Base-by-base conservation (phyloP, 2,888 invertebrate species). In the Cetonia aurata region DNA sequence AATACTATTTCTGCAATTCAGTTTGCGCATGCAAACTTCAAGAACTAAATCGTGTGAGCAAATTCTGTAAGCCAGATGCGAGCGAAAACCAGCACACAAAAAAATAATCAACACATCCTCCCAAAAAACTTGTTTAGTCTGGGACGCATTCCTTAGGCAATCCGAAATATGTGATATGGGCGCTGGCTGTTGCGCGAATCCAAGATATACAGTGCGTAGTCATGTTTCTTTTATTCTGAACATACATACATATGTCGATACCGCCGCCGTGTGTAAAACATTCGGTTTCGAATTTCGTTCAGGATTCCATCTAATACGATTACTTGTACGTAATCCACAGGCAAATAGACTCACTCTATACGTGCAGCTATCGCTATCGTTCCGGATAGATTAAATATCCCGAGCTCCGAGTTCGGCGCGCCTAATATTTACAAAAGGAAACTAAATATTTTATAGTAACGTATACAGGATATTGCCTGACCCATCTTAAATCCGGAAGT, bases 71-170 rank as follows among this genome's bases (percentile, higher is more conserved):
- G 17, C 52, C 62, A 48, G 33, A 62, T 62, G 62, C 13, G 17
- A 41, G 4, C 37, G 10, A n/a, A 9, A 33, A 48, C 31, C 8
- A 17, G 10, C 12, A n/a, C n/a, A 25, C n/a, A 46, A 46, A 25
- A 46, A 60, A 60, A 31, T 46, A 25, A 48, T 62, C 62, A 46
- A 31, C 62, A 48, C 46, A 62, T 48, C 62, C 62, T 62, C 33
- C 33, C 62, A 62, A 50, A 57, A 48, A 62, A 48, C 62, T 62
- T 62, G 62, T 62, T 62, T 62, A 62, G 48, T 62, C 48, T 48
- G 48, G 31, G 31, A 33, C 25, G 25, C 62, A 37, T 48, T 46
- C 48, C 31, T 48, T 62, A 48, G 48, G 46, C 62, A 62, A 31
- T 37, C 13, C 9, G 13, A 48, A 48, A 13, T 50, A 33, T 25